Evolutionary conservation across 2,797 vertebrate genomes (phyloP), one percentile per base, ranked within the genome.

Genomic region (Synanceia verrucosa): DNA sequence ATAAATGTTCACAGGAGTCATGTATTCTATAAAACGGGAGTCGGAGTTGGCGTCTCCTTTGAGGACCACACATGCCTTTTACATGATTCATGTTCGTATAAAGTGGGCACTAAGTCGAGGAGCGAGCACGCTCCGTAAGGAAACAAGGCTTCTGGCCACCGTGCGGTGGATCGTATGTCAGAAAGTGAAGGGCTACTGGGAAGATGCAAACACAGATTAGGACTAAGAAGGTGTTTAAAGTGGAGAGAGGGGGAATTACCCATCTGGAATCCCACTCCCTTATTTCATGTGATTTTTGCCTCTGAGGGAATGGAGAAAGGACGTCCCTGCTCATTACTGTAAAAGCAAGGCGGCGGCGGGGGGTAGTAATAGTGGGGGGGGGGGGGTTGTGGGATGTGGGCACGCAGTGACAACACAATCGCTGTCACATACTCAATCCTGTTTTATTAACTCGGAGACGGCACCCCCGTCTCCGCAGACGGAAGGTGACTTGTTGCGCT

Each of bases 251-350:
- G 29, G 47, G 57, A 60, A 41, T 64, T 65, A 53, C 39, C 70
- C 70, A 70, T 67, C 76, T 64, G 72, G 55, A 61, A 41, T 52
- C 55, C 70, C 43, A n/a, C 29, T 56, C 43, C 37, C 41, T 76
- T 58, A 86, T 84, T 55, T 76, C 65, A 76, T 62, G 57, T 47
- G 70, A 76, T 65, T 65, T n/a, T 79, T 56, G 46, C 71, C 79
- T 80, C 51, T 23, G 2, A 74, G 75, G 70, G 62, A 59, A 70
- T 36, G 67, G 73, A 46, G 44, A 33, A 46, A 48, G 61, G 72
- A 53, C 19, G 56, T 77, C 71, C 70, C 64, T 6, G 21, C 65
- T 83, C 57, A 78, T 88, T 82, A 76, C 39, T 76, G 79, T 73
- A 74, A 55, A 67, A 60, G 29, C 18, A 3, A 33, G 60, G 56